Evolutionary conservation across 2,797 vertebrate species (phyloP), one percentile per base, ranked within the genome.

Genomic region (Ctenopoma kingsleyae): DNA sequence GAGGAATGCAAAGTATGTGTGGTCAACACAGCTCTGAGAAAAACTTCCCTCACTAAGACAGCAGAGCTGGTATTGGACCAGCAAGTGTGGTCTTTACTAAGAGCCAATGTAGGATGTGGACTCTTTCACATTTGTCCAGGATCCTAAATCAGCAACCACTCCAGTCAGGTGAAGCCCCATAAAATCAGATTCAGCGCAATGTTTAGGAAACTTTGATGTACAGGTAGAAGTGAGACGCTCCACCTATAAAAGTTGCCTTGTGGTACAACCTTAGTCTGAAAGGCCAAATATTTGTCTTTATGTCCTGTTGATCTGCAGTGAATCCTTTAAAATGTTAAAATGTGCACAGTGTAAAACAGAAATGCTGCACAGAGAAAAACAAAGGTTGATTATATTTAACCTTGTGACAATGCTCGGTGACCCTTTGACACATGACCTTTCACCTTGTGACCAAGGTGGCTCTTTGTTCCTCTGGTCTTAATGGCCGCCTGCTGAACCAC

Each of bases 1-100:
- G 57, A 88, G 67, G 88, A 91, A 93, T 87, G 89, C 71, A 36
- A 89, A 83, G 79, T 78, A 90, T 90, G 85, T 85, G 85, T 87
- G 84, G 86, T 86, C 71, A 79, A 69, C 70, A 81, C 38, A 50
- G 72, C 69, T 78, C 68, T 74, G 76, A 84, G 78, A 79, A 76
- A 81, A 76, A 48, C 60, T 70, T 81, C 54, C 71, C 75, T 76
- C 20, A 9, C 67, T 48, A 52, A 74, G 74, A 85, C 78, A 85
- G 78, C 71, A 56, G 71, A 67, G 70, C 71, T 74, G 77, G 63
- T 61, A 44, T 55, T 53, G 60, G 50, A 81, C 63, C 55, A 71
- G 63, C 27, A 13, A 64, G 72, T 11, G 9, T 87, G 85, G 73
- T 77, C 83, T 90, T 89, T 88, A 78, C 76, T 65, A 48, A 68